Percentiles rank a stretch among this genome's conserved stretches.
phyloP scores from a whole-genome alignment of 1,140 invertebrate species.

The Pogonus chalceus region DNA sequence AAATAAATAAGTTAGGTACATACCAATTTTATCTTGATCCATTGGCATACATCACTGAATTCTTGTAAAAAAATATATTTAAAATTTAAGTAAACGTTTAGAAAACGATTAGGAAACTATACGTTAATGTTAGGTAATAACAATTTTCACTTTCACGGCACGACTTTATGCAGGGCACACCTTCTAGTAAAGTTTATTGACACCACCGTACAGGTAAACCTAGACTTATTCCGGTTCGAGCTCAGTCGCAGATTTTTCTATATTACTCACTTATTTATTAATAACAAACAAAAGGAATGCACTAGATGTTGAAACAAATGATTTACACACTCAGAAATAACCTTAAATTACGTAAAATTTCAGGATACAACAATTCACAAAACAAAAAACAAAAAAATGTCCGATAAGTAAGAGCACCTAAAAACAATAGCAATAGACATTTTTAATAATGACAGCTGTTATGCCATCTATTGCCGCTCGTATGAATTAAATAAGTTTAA shows the following conservation, averaged over 20 bases:
- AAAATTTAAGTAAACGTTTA: background rate
- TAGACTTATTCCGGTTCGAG: constrained; percentile 4
- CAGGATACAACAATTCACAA: background rate
- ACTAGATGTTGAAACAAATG: too few species aligned
- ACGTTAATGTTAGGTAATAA: constrained; percentile 18
- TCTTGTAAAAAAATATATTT: background rate
- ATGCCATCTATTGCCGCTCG: background rate
- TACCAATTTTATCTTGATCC: background rate
- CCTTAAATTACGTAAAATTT: constrained; percentile 1
- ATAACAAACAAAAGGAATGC: background rate
- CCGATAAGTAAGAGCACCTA: background rate
- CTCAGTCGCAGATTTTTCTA: background rate
- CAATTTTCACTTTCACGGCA: constrained; percentile 29
- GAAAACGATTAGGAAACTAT: constrained; percentile 1
- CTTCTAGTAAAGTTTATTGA: constrained; percentile 28
- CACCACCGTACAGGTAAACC: constrained; percentile 24
- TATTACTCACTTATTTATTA: background rate
- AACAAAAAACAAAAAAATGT: constrained; percentile 5
- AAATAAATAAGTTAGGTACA: background rate
- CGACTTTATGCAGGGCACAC: constrained; percentile 24
- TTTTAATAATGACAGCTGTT: background rate
- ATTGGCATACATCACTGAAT: background rate
- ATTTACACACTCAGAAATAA: background rate
- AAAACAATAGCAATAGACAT: constrained; percentile 1
- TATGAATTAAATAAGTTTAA: background rate